A percentile compares a stretch with the other conserved stretches of the same genome.
phyloP scores from a whole-genome alignment of 2,888 invertebrate genomes.

The Seira musarum region DNA sequence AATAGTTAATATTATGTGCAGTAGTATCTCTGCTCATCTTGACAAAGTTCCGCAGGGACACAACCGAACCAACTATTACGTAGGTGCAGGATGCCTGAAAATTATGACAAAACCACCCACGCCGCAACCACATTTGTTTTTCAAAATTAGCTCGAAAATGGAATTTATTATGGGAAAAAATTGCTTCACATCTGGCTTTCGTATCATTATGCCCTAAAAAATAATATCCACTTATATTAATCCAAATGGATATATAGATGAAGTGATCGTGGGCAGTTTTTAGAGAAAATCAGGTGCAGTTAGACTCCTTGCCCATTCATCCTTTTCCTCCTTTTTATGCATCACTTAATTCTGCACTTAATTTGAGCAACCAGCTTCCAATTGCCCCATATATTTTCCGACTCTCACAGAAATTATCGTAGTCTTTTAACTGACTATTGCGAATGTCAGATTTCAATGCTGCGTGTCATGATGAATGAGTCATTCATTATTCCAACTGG shows the following conservation, averaged over 20 bases:
- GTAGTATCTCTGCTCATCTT: conserved; percentile 6
- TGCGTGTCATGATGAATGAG: conserved; percentile 16
- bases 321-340: conserved; percentile 16
- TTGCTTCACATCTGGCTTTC: conserved; percentile 3
- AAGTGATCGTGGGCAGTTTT: conserved; percentile 15
- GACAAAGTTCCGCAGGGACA: neutral
- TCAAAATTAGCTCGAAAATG: neutral
- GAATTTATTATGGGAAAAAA: neutral
- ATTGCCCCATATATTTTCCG: neutral
- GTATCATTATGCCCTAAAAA: neutral
- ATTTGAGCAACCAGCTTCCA: conserved; percentile 1
- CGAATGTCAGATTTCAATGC: conserved; percentile 11
- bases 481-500: neutral
- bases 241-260: no score
- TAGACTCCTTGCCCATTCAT: conserved; percentile 8
- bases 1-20: no score
- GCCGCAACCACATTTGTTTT: neutral
- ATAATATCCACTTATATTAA: no score
- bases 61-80: no score
- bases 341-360: conserved; percentile 10
- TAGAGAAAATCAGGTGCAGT: conserved; percentile 12
- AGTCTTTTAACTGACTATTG: neutral
- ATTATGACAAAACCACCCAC: conserved; percentile 8
- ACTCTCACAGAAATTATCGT: neutral
- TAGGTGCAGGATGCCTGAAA: no score